Conservation (phyloP, 2,888 invertebrate genomes). For the Scrobipalpa atriplicella region DNA sequence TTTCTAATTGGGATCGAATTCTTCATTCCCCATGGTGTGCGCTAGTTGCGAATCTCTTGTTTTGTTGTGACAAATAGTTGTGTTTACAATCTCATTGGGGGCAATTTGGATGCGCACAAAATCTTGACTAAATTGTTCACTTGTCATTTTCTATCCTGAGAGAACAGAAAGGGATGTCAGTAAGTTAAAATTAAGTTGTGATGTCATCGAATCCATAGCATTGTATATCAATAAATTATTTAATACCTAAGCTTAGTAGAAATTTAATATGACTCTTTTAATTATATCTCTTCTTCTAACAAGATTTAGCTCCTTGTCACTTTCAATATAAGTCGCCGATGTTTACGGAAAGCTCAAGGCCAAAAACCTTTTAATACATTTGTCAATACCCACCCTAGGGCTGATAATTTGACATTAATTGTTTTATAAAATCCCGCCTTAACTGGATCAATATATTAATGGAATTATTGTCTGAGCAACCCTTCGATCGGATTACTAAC, state of each 20-base stretch:
- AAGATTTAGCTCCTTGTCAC: constrained; percentile 7
- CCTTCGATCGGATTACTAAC: constrained; percentile 76
- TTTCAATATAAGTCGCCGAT: constrained; percentile 7
- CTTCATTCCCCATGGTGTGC: constrained; percentile 34
- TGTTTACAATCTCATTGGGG: not conserved
- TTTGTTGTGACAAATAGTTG: not conserved
- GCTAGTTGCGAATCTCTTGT: constrained; percentile 1
- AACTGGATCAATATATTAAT: constrained; percentile 76
- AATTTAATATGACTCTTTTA: not conserved
- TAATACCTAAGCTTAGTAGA: not conserved
- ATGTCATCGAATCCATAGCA: too few species aligned
- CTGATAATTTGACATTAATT: constrained; percentile 37
- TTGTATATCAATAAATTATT: not conserved
- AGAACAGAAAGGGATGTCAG: too few species aligned
- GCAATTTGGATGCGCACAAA: too few species aligned
- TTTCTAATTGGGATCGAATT: constrained; percentile 69
- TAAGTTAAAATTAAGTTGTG: too few species aligned
- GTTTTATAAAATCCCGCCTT: constrained; percentile 37
- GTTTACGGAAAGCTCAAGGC: constrained; percentile 22
- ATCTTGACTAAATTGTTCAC: too few species aligned
- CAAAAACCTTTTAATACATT: constrained; percentile 24
- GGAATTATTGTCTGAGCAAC: constrained; percentile 62
- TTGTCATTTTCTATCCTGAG: too few species aligned
- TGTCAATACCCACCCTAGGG: constrained; percentile 21
- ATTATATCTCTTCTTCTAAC: not conserved